A percentile compares a stretch with the other conserved stretches of the same genome.
phyloP scores from a whole-genome alignment of 30 jellyfish, hydroid and myxozoan genomes.

The Chrysaora quinquecirrha region DNA sequence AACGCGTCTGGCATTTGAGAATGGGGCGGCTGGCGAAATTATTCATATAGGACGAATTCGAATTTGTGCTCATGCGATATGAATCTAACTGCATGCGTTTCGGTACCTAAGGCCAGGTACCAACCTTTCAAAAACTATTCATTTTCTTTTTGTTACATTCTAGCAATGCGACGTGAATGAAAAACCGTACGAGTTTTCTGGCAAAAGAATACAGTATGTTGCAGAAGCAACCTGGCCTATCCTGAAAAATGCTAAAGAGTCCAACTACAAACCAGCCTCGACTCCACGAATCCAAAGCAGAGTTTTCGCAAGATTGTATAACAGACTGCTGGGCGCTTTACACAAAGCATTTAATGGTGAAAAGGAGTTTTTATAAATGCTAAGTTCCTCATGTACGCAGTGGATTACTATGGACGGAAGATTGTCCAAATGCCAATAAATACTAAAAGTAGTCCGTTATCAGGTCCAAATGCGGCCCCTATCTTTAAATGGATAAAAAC shows the following conservation, averaged over 20 bases:
- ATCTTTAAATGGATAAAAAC: constrained; percentile 46
- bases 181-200: constrained; percentile 35
- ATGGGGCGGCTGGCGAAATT: too few relatives aligned
- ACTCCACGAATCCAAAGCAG: not conserved
- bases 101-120: too few relatives aligned
- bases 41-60: too few relatives aligned
- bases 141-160: too few relatives aligned
- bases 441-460: constrained; percentile 4
- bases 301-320: constrained; percentile 36
- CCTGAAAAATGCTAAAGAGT: constrained; percentile 17
- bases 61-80: too few relatives aligned
- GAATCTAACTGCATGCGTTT: too few relatives aligned
- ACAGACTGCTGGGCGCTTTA: constrained; percentile 48
- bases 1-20: too few relatives aligned
- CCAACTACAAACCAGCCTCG: constrained; percentile 20
- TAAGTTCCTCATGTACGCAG: constrained; percentile 51
- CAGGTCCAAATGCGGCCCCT: constrained; percentile 64
- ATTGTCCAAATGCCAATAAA: constrained; percentile 33
- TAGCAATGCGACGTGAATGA: constrained; percentile 34
- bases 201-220: constrained; percentile 1
- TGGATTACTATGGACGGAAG: constrained; percentile 54
- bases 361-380: constrained; percentile 36
- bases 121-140: too few relatives aligned
- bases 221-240: constrained; percentile 64
- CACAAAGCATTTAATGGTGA: constrained; percentile 60